A percentile compares a stretch with the other conserved stretches of the same genome.
Evolutionary conservation across 2,888 invertebrate genomes (phyloP).

Genomic region (Mamestra brassicae): DNA sequence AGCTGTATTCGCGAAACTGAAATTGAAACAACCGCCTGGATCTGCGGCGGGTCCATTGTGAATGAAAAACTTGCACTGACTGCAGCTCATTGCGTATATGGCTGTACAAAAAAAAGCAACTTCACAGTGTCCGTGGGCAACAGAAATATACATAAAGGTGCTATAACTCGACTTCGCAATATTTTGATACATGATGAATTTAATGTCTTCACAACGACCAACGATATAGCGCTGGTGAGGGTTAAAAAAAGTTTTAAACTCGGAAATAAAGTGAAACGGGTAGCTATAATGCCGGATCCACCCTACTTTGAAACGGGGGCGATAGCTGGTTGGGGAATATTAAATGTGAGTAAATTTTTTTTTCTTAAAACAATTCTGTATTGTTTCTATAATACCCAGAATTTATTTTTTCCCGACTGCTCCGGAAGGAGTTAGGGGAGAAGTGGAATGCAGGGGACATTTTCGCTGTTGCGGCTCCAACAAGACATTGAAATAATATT

Average conservation of each 20-base stretch:
- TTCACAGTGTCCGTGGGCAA: slow-evolving; percentile 53
- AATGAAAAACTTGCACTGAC: slow-evolving; percentile 70
- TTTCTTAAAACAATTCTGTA: not conserved
- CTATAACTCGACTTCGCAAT: not conserved
- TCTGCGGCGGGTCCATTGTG: slow-evolving; percentile 73
- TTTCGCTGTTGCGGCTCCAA: too few relatives aligned
- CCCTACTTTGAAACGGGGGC: slow-evolving; percentile 42
- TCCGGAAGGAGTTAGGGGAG: too few relatives aligned
- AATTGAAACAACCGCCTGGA: not conserved
- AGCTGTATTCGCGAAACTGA: not conserved
- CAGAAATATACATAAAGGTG: slow-evolving; percentile 24
- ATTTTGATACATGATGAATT: slow-evolving; percentile 51
- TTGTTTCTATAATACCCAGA: not conserved
- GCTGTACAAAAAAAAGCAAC: slow-evolving; percentile 6
- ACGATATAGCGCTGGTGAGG: slow-evolving; percentile 64
- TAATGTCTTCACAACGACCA: accelerated
- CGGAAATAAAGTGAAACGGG: slow-evolving; percentile 40
- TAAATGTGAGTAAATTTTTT: slow-evolving; percentile 29
- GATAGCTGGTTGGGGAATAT: slow-evolving; percentile 66
- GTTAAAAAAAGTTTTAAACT: slow-evolving; percentile 45
- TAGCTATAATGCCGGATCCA: slow-evolving; percentile 60
- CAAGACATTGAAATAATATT: too few relatives aligned
- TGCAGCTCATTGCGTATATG: slow-evolving; percentile 70
- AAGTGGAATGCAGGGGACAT: too few relatives aligned
- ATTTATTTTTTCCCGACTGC: too few relatives aligned